Conservation (phyloP, 92 coral and sea anemone species). For the Epizoanthus fatuus region DNA sequence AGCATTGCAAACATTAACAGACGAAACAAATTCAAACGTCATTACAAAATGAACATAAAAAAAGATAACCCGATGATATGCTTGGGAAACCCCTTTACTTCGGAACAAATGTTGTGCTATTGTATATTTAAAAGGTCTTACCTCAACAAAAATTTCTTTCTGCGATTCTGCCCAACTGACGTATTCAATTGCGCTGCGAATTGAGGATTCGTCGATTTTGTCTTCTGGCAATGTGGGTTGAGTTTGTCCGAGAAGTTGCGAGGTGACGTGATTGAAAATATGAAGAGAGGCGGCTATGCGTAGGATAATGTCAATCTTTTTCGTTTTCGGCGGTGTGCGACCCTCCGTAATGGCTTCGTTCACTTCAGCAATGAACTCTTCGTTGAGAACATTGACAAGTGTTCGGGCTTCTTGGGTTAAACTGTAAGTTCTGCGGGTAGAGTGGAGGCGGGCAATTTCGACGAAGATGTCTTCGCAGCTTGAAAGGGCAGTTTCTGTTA, state of each 20-base stretch:
- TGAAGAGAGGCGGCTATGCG: conserved; percentile 54
- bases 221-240: conserved; percentile 37
- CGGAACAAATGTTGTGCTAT: too few species aligned
- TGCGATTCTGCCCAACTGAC: not conserved
- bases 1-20: too few species aligned
- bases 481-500: conserved; percentile 28
- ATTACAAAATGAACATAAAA: too few species aligned
- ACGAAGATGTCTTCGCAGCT: conserved; percentile 15
- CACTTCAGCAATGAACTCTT: conserved; percentile 36
- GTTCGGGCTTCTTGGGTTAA: conserved; percentile 11
- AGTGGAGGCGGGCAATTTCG: conserved; percentile 23
- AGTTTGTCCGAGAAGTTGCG: conserved; percentile 23
- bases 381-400: conserved; percentile 3
- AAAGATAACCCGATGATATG: too few species aligned
- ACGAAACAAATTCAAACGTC: too few species aligned
- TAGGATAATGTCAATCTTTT: conserved; percentile 40
- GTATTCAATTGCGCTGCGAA: conserved; percentile 19
- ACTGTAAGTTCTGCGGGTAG: not conserved
- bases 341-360: conserved; percentile 55
- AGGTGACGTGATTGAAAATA: conserved; percentile 51
- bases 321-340: conserved; percentile 41
- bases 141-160: not conserved
- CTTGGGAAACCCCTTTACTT: too few species aligned
- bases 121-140: not conserved
- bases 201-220: conserved; percentile 26